Conservation (phyloP, 2,797 vertebrate genomes). For the Poliocrania exsul region DNA sequence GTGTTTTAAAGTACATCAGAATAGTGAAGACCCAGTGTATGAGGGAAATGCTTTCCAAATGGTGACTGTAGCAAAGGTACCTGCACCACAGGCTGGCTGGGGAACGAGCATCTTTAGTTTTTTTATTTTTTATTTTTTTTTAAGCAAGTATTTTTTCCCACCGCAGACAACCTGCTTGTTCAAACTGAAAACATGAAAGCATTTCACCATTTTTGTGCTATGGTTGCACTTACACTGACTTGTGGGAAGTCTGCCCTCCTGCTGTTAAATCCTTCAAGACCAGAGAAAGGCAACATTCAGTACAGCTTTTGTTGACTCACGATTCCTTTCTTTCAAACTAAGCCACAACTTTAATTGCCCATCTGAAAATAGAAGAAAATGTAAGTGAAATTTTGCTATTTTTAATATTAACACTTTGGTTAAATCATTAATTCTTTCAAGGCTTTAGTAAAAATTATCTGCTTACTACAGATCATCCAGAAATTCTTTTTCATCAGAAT, state of each 20-base stretch:
- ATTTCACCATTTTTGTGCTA: not conserved
- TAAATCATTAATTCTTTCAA: not conserved
- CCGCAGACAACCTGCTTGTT: not conserved
- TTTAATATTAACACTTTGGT: not conserved
- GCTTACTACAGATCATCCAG: not conserved
- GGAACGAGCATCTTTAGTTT: not conserved
- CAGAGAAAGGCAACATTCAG: not conserved
- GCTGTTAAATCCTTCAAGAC: not conserved
- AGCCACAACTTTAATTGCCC: not conserved
- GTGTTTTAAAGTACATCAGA: not conserved
- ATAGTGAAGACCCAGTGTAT: not conserved
- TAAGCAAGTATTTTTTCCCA: accelerated
- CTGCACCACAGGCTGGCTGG: not conserved
- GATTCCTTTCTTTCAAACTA: not conserved
- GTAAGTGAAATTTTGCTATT: not conserved
- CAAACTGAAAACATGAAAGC: not conserved
- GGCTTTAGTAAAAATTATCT: not conserved
- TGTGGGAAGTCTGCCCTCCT: not conserved
- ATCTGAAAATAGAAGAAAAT: not conserved
- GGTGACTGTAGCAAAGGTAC: not conserved
- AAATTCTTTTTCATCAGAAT: not conserved
- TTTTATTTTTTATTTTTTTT: not conserved
- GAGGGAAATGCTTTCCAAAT: not conserved
- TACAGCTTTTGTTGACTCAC: not conserved
- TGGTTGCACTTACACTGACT: not conserved